Base-by-base conservation (phyloP, 2,113 vertebrate species). In the Motacilla tschutschensis region DNA sequence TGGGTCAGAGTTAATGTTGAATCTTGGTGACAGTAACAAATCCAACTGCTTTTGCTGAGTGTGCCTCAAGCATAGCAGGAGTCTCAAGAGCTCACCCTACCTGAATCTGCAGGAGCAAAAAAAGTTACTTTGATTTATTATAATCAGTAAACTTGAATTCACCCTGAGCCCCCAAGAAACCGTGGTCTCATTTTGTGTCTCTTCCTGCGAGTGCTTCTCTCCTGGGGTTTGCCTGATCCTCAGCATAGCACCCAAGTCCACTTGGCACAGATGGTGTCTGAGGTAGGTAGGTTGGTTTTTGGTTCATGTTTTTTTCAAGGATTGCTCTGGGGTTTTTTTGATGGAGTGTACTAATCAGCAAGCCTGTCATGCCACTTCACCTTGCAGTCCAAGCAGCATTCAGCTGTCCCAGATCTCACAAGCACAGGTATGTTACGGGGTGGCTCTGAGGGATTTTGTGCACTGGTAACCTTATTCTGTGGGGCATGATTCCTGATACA, bases 321-420 rank as follows among this genome's bases (percentile, higher is more conserved):
- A 33, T 22, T 53, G 41, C 20, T 72, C 20, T 62, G n/a, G 5
- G 24, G 2, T 0, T 29, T 59, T 66, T 47, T 53, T 46, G 16
- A 38, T 55, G 31, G 20, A 57, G 10, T 47, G 22, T 9, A 28
- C 26, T 18, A 5, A 65, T 8, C 15, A 3, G 21, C 53, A 55
- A 0, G 40, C 26, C 17, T 60, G 31, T 31, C 44, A 0, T n/a
- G 17, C 48, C 7, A 6, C 36, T 31, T 54, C 14, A 8, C 31
- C 40, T 48, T 31, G 3, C 40, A 58, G 76, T 65, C 41, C n/a
- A 66, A 7, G 26, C 33, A 15, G 2, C 0, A 0, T 26, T 58
- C 54, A 33, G 38, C 48, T 60, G 25, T 41, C 50, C 47, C 46
- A 25, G 25, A 15, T 41, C n/a, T 48, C 33, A 13, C 41, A 81